Base-by-base conservation (phyloP, 2,888 invertebrate species). In the Willowsia nigromaculata region DNA sequence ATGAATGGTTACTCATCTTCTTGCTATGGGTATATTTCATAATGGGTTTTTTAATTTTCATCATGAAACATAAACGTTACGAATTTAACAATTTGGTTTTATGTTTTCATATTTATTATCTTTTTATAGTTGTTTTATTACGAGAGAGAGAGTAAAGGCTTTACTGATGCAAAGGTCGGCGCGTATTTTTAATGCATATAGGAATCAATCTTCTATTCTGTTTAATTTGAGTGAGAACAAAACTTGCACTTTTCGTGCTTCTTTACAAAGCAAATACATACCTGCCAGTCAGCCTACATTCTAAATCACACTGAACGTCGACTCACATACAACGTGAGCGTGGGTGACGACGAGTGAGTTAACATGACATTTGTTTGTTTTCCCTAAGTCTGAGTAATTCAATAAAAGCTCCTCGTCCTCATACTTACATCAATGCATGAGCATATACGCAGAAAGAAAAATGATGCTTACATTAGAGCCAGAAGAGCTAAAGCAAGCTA, bases 1-100 rank as follows among this genome's bases (percentile, higher is more conserved):
- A 82, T 82, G 65, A 82, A 65, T 82, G 50, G 82, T 37, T 37
- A 68, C 68, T 82, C 68, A 68, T 82, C 82, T 68, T 43, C 9
- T 81, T 59, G 25, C 59, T 4, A 40, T 40, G 7, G 40, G 40
- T 15, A 13, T 47, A 47, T 13, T 47, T 2, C 13, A n/a, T 2
- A 13, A 33, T 30, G 33, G 27, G 18, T 30, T 50, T 40, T 30
- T 25, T 76, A 13, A 37, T 37, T 53, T 11, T 56, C 56, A 53
- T 80, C 56, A 56, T 80, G 80, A 56, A 53, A 56, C 30, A 53
- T 18, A 2, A 1, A 53, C 18, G 18, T n/a, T 53, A 53, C 53
- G 15, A 22, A n/a, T 47, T 27, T 76, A 40, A 50, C 50, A 25
- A 47, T 71, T n/a, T 15, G n/a, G 13, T 25, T 76, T 76, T 71